phyloP scores from a whole-genome alignment of 2,797 vertebrate species.

The Mormyrops attenuatus region DNA sequence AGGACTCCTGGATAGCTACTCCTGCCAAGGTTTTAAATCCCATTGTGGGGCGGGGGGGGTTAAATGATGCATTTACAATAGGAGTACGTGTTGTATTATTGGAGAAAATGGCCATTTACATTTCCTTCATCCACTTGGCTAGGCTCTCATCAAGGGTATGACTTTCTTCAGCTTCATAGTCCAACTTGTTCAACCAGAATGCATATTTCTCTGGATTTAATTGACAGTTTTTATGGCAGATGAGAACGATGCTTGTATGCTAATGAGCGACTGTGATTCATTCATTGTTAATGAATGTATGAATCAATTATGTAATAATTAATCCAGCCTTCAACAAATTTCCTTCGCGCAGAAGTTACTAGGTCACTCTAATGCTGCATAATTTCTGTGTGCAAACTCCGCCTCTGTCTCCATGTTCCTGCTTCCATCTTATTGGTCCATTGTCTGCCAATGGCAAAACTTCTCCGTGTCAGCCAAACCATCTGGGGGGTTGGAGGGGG shows the following conservation, averaged over 20 bases:
- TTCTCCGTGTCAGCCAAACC: slow-evolving; percentile 18
- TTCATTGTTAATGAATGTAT: neutral
- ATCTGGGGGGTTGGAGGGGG: neutral
- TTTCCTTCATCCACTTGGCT: slow-evolving; percentile 42
- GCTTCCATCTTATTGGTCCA: slow-evolving; percentile 43
- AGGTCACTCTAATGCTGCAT: neutral
- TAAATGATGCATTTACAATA: neutral
- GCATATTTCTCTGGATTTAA: neutral
- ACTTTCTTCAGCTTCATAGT: neutral
- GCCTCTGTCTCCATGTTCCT: slow-evolving; percentile 13
- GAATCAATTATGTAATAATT: neutral
- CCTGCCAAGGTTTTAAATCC: neutral
- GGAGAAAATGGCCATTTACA: slow-evolving; percentile 34
- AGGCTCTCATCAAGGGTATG: neutral
- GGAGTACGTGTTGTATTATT: neutral
- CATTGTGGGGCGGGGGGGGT: neutral
- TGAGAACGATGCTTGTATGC: neutral
- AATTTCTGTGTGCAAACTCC: neutral
- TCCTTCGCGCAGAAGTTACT: neutral
- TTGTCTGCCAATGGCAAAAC: slow-evolving; percentile 9
- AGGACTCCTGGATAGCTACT: neutral
- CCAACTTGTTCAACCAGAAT: neutral
- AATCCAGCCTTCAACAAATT: neutral
- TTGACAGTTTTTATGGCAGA: neutral
- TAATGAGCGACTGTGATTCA: neutral